Evolutionary conservation across 2,113 vertebrate genomes (phyloP).

Genomic region (Labeo rohita): DNA sequence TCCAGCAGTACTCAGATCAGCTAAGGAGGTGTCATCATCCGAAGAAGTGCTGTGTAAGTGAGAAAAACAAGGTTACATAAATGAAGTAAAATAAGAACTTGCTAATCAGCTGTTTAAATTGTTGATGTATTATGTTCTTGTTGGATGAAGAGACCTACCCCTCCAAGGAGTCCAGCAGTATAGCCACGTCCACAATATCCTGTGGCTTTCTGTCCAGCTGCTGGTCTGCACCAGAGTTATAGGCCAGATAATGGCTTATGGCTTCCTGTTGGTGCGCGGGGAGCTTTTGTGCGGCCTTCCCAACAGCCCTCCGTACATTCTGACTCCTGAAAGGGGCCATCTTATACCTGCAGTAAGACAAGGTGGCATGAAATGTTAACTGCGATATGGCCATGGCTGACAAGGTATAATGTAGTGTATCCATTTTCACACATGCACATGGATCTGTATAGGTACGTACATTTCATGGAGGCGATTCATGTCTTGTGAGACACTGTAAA

Average conservation of each 20-base stretch:
- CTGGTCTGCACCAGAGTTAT: too few species aligned
- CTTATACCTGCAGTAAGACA: not conserved
- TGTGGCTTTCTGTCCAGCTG: too few species aligned
- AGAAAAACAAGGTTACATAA: not conserved
- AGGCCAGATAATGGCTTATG: not conserved
- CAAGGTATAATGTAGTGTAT: not conserved
- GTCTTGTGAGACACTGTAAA: too few species aligned
- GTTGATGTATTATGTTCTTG: not conserved
- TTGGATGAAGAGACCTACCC: conserved; percentile 12
- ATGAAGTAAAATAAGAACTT: not conserved
- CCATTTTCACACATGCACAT: not conserved
- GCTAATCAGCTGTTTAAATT: not conserved
- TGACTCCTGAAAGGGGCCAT: not conserved
- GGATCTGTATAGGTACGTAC: too few species aligned
- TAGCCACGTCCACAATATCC: not conserved
- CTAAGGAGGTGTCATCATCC: not conserved
- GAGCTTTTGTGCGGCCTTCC: not conserved
- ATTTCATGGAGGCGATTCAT: too few species aligned
- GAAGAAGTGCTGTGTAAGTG: not conserved
- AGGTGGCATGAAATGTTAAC: not conserved
- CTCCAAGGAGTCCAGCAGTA: not conserved
- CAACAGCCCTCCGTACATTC: not conserved
- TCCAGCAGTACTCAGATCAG: not conserved
- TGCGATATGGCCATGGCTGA: too few species aligned
- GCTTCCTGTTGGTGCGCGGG: not conserved